A percentile compares a stretch with the other conserved stretches of the same genome.
Evolutionary conservation across 1,140 invertebrate genomes (phyloP).

Genomic region (Atta cephalotes): DNA sequence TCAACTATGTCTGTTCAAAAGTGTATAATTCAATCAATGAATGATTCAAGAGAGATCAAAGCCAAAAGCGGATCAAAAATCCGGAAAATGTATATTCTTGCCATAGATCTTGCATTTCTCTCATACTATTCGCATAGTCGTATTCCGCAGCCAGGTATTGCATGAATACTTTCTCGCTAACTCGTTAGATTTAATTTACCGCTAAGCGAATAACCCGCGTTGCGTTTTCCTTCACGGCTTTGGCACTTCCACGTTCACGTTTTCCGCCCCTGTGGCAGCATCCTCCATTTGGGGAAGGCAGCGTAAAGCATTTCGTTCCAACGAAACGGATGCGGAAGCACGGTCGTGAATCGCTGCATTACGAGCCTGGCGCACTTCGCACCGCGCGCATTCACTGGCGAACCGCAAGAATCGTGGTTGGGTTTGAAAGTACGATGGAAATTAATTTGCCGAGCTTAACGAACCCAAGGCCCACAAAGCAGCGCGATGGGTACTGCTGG

Average conservation of each 20-base stretch:
- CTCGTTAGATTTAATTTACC: conserved; percentile 47
- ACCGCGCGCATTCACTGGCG: conserved; percentile 3
- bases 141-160: neutral
- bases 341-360: conserved; percentile 35
- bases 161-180: conserved; percentile 9
- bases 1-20: neutral
- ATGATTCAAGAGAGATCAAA: neutral
- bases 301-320: neutral
- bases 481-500: neutral
- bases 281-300: conserved; percentile 3
- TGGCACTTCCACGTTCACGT: conserved; percentile 6
- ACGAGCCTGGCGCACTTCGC: conserved; percentile 13
- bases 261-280: conserved; percentile 22
- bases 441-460: conserved; percentile 72
- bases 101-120: neutral
- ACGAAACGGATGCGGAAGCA: conserved; percentile 45
- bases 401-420: conserved; percentile 53
- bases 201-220: conserved; percentile 17
- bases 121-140: neutral
- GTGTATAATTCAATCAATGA: neutral
- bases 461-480: conserved; percentile 62
- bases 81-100: neutral
- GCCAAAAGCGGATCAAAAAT: neutral
- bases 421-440: conserved; percentile 66
- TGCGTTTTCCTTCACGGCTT: conserved; percentile 20